Percentiles rank a stretch among this genome's conserved stretches.
Conservation (phyloP, 2,113 vertebrate species). For the Aphyosemion australe region DNA sequence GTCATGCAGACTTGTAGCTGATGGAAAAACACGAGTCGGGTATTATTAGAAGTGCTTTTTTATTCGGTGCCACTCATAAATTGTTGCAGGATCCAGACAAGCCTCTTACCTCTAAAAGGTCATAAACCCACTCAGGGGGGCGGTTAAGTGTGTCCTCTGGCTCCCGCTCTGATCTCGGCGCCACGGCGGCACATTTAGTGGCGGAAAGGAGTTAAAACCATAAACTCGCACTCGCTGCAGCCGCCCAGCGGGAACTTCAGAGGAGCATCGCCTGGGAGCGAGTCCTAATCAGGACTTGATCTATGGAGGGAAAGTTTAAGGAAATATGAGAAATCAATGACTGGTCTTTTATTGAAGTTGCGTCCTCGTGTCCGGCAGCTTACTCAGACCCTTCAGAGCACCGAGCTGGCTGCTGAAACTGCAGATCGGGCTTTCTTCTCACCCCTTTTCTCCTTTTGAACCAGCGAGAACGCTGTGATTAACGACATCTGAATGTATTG, state of each 20-base stretch:
- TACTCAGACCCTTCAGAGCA: constrained; percentile 45
- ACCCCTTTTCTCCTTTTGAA: constrained; percentile 35
- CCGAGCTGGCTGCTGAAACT: constrained; percentile 45
- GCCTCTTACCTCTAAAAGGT: constrained; percentile 79
- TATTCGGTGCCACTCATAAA: constrained; percentile 53
- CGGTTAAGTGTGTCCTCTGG: constrained; percentile 73
- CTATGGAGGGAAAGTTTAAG: constrained; percentile 17
- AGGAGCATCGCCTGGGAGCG: background rate
- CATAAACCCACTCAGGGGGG: constrained; percentile 71
- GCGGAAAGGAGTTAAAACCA: constrained; percentile 35
- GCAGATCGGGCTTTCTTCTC: constrained; percentile 39
- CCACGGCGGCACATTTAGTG: constrained; percentile 46
- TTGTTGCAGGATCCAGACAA: constrained; percentile 68
- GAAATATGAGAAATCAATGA: constrained; percentile 55
- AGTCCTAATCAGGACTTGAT: constrained; percentile 34
- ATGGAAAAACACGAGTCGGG: constrained; percentile 35
- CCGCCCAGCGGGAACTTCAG: constrained; percentile 3
- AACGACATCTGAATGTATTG: constrained; percentile 66
- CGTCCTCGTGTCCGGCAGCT: constrained; percentile 25
- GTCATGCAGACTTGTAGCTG: background rate
- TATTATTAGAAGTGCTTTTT: constrained; percentile 64
- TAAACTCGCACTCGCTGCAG: constrained; percentile 30
- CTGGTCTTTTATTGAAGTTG: constrained; percentile 56
- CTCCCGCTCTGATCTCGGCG: constrained; percentile 25
- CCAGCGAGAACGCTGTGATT: constrained; percentile 65